Percentiles rank a stretch among this genome's conserved stretches.
Evolutionary conservation across 2,113 vertebrate species (phyloP).

Genomic region (Azemiops feae): DNA sequence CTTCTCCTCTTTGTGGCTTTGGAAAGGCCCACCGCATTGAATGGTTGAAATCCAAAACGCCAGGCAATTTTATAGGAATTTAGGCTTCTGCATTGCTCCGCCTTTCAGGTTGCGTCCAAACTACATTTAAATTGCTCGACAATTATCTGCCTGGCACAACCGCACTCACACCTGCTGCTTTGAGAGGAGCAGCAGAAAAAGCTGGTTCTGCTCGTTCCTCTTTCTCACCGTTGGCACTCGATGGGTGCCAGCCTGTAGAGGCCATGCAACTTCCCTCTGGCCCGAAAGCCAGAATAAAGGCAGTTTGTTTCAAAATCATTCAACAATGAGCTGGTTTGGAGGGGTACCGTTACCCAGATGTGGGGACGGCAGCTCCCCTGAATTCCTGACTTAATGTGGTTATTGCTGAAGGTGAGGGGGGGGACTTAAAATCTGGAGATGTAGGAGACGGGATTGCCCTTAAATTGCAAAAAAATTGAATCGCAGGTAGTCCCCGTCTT

Average conservation of each 20-base stretch:
- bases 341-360: too few species aligned
- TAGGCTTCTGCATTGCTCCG: neutral
- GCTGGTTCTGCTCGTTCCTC: neutral
- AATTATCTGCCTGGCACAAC: neutral
- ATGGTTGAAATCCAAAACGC: too few species aligned
- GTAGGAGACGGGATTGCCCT: too few species aligned
- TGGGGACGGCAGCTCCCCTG: too few species aligned
- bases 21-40: too few species aligned
- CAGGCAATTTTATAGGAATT: neutral
- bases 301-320: neutral
- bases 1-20: too few species aligned
- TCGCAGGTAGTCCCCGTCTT: too few species aligned
- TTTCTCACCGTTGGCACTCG: neutral
- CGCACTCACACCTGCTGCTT: neutral
- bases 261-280: neutral
- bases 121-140: neutral
- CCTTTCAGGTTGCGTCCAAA: neutral
- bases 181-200: neutral
- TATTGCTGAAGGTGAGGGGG: too few species aligned
- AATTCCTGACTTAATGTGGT: too few species aligned
- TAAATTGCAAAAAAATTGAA: too few species aligned
- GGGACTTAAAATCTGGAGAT: too few species aligned
- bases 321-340: neutral
- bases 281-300: too few species aligned
- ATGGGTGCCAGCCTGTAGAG: neutral